phyloP scores from a whole-genome alignment of 2,113 vertebrate species.

The Colossoma macropomum region DNA sequence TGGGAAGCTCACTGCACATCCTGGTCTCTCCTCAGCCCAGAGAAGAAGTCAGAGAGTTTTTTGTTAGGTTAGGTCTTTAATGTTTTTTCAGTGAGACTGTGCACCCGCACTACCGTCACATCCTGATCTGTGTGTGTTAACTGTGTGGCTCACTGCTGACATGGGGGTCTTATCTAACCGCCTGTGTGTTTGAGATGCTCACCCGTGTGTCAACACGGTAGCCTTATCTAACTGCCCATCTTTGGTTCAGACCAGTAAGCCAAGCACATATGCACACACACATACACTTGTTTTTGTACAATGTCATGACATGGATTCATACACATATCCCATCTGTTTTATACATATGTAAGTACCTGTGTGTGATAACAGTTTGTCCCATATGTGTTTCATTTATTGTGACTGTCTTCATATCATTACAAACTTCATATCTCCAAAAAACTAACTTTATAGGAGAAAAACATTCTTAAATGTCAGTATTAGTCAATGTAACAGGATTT shows the following conservation, averaged over 20 bases:
- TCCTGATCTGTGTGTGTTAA: conserved; percentile 33
- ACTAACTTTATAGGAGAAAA: too few relatives aligned
- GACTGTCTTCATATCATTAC: too few relatives aligned
- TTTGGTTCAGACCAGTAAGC: conserved; percentile 52
- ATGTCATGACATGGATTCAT: neutral
- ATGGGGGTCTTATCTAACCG: conserved; percentile 55
- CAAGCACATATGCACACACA: conserved; percentile 43
- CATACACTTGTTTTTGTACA: neutral
- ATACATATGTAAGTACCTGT: too few relatives aligned
- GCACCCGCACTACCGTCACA: conserved; percentile 31
- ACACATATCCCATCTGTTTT: neutral
- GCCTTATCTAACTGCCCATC: conserved; percentile 60
- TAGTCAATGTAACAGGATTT: too few relatives aligned
- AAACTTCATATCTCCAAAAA: too few relatives aligned
- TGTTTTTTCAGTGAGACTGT: conserved; percentile 17
- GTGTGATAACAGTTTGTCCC: too few relatives aligned
- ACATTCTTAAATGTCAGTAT: too few relatives aligned
- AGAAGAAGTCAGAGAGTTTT: conserved; percentile 17
- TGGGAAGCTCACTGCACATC: neutral
- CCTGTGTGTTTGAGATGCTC: conserved; percentile 54
- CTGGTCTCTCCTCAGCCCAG: neutral
- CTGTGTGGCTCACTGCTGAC: conserved; percentile 37
- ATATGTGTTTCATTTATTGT: too few relatives aligned
- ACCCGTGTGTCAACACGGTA: conserved; percentile 43
- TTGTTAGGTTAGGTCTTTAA: conserved; percentile 47